Evolutionary conservation across 2,888 invertebrate genomes (phyloP).

Genomic region (Ethmia dodecea): DNA sequence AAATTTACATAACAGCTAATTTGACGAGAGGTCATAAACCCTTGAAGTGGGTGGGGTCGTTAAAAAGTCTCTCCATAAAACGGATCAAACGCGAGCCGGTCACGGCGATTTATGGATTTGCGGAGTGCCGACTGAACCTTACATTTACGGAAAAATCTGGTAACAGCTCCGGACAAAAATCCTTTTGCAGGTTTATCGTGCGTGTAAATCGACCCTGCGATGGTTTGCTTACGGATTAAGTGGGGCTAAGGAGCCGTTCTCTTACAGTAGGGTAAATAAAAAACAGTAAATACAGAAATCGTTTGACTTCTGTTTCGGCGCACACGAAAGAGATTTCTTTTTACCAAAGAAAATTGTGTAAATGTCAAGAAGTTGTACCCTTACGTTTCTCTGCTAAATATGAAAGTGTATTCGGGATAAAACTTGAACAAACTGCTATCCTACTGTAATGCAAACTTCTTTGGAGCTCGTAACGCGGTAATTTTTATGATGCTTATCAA

Average conservation of each 20-base stretch:
- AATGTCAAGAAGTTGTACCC: background rate
- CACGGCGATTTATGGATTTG: slow-evolving; percentile 40
- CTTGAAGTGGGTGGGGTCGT: slow-evolving; percentile 33
- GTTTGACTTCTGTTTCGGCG: background rate
- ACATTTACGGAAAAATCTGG: slow-evolving; percentile 19
- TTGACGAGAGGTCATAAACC: slow-evolving; percentile 17
- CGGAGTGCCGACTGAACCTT: slow-evolving; percentile 18
- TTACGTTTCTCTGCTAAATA: background rate
- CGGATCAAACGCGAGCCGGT: slow-evolving; percentile 40
- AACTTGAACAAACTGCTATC: slow-evolving; percentile 5
- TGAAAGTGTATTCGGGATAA: slow-evolving; percentile 3
- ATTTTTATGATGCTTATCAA: slow-evolving; percentile 28
- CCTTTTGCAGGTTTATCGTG: slow-evolving; percentile 49
- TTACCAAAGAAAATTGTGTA: background rate
- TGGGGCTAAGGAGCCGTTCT: slow-evolving; percentile 35
- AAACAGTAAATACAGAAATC: slow-evolving; percentile 1
- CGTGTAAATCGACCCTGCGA: slow-evolving; percentile 48
- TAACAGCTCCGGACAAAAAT: slow-evolving; percentile 36
- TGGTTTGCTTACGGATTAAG: slow-evolving; percentile 47
- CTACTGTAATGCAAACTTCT: slow-evolving; percentile 21
- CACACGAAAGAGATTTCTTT: slow-evolving; percentile 1
- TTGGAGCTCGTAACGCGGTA: slow-evolving; percentile 17
- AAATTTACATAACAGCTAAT: slow-evolving; percentile 30
- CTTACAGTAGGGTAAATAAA: slow-evolving; percentile 8
- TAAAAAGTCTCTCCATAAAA: slow-evolving; percentile 49